These are phyloP conservation scores for Onychostruthus taczanowskii DNA, from an alignment of 2,113 vertebrate genomes.

Conservation along the genomic window DNA sequence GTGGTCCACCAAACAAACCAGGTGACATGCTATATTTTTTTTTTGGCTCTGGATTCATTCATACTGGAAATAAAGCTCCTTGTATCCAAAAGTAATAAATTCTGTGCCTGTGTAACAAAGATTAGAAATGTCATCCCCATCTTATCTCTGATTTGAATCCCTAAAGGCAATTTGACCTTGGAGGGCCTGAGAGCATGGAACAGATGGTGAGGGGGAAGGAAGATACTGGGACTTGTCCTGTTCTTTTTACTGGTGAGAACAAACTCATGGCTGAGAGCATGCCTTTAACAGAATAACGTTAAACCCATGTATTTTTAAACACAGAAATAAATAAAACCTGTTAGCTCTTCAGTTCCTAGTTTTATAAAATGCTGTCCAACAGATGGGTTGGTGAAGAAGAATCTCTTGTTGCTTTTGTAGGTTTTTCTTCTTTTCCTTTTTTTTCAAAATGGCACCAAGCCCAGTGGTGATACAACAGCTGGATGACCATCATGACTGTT, in stretches of 20 bases:
- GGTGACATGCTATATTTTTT: not conserved
- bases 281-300: not conserved
- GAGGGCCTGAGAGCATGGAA: not conserved
- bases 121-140: slow-evolving; percentile 30
- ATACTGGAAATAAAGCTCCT: not conserved
- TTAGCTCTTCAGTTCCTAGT: not conserved
- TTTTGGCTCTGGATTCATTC: not conserved
- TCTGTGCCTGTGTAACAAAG: slow-evolving; percentile 7
- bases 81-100: slow-evolving; percentile 33
- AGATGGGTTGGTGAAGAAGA: not conserved
- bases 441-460: not conserved
- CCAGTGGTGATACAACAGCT: not conserved
- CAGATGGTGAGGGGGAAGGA: slow-evolving; percentile 10
- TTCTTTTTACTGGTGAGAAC: not conserved
- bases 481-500: not conserved
- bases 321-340: not conserved
- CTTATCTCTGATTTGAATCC: slow-evolving; percentile 37
- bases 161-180: slow-evolving; percentile 35
- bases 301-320: not conserved
- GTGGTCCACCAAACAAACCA: not conserved
- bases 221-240: not conserved
- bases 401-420: not conserved
- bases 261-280: not conserved
- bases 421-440: not conserved
- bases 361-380: not conserved